Evolutionary conservation across 2,888 invertebrate genomes (phyloP), one percentile per base, ranked within the genome.

Genomic region (Eueremaeus valkanovi): DNA sequence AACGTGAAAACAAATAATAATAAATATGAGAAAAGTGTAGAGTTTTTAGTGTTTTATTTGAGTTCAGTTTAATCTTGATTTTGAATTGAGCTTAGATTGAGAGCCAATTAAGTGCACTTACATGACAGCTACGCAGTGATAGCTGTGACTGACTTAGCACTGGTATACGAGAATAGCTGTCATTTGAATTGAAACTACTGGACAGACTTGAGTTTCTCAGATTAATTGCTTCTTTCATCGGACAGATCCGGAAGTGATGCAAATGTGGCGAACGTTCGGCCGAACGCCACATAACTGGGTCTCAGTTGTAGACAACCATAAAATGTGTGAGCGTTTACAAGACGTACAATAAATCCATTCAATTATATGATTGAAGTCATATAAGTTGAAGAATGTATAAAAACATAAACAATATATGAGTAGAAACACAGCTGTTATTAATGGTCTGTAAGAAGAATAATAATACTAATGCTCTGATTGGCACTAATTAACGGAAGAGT

Each of bases 191-290:
- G 21, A 75, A 49, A 68, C 75, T 75, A 45, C 42, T 74, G 21
- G 70, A 61, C 18, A 49, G 24, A n/a, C 61, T 72, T 16, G 21
- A n/a, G 40, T 74, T 40, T 2, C 77, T 77, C 27, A 78, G 72
- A 16, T 74, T 76, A 27, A 78, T 74, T 18, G 77, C 76, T 49
- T 79, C 79, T 68, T 75, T 77, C 77, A 79, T 78, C 16, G 79
- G 79, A 75, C 79, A 79, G 29, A 79, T 40, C 6, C 79, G 78
- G 75, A 79, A 79, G 73, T 79, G 79, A 3, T 77, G 72, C 33
- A 76, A 78, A 45, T 31, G 66, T 40, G 70, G 70, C 24, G 70
- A 45, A 9, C 21, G 21, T 18, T 70, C 27, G 40, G 70, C 27
- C 45, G 42, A 70, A 5, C n/a, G 70, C 40, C 45, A 42, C 70